Evolutionary conservation across 2,797 vertebrate genomes (phyloP), one percentile per base, ranked within the genome.

Genomic region (Brachymystax lenok): DNA sequence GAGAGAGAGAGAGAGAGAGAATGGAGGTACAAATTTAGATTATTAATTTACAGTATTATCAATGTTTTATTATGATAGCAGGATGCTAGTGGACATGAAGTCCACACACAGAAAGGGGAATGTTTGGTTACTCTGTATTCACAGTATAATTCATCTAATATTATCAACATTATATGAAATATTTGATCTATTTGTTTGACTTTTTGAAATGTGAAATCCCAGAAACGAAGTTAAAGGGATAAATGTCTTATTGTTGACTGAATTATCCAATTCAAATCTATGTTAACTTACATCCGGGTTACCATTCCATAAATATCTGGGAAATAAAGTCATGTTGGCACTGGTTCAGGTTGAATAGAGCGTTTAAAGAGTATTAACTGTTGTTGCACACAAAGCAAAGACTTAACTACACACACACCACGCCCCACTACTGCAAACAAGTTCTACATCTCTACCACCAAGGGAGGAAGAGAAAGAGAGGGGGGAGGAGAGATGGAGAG

Each of bases 401-500:
- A 27, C 21, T 13, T 3, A 13, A 27, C 3, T 21, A 1, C 8
- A 12, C 21, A 21, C 59, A 27, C 19, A 21, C 56, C 56, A 59
- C 19, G 1, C 17, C 52, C 17, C 56, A 19, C 56, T 59, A 8
- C 56, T 21, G 56, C 19, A 59, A 59, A 59, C 56, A 59, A 8
- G 16, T 19, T 19, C 6, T 59, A 19, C 54, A 19, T n/a, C 13
- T 59, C 19, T 59, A 40, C 40, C 54, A 59, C 54, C 19, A 50
- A 75, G 24, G 40, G 2, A 8, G 69, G 73, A 75, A 50, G 76
- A 21, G 8, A 14, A 3, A 69, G 10, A 46, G 5, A 24, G 7
- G 5, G 40, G 40, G 28, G 40, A 70, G 69, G 69, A 52, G 46
- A 71, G 69, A 71, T 21, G 28, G 46, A 71, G 21, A 71, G 69